Conservation (phyloP, 1,140 invertebrate genomes). For the Stegodyphus mimosarum region DNA sequence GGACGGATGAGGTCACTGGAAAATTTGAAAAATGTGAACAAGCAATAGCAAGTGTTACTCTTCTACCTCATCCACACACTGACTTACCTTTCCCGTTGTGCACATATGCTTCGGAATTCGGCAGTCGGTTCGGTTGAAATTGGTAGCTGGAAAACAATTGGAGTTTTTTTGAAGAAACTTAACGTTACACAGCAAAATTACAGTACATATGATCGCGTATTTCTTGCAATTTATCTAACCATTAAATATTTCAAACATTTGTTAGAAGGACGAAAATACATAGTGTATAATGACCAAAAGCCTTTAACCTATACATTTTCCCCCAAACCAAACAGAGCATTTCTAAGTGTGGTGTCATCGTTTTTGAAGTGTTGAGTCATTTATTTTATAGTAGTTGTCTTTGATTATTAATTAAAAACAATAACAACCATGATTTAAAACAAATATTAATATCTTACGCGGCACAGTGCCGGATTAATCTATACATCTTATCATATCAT, state of each 20-base stretch:
- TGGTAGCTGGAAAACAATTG: slow-evolving; percentile 9
- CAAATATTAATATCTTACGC: no score
- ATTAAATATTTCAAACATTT: slow-evolving; percentile 69
- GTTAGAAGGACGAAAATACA: slow-evolving; percentile 67
- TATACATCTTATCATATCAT: no score
- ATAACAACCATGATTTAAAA: no score
- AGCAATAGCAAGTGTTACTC: slow-evolving; percentile 60
- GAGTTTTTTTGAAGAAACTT: slow-evolving; percentile 68
- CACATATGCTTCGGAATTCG: slow-evolving; percentile 55
- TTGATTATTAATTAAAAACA: no score
- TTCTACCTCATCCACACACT: slow-evolving; percentile 32
- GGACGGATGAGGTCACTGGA: slow-evolving; percentile 57
- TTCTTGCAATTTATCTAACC: slow-evolving; percentile 69
- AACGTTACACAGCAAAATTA: slow-evolving; percentile 66
- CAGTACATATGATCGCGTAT: slow-evolving; percentile 69
- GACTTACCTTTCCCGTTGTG: slow-evolving; percentile 33
- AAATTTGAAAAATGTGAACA: slow-evolving; percentile 68
- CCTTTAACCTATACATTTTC: slow-evolving; percentile 63
- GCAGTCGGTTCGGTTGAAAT: slow-evolving; percentile 37
- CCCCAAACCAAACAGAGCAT: neutral
- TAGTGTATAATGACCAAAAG: slow-evolving; percentile 65
- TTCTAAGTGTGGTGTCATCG: no score
- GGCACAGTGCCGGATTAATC: no score
- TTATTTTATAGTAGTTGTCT: no score
- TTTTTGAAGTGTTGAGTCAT: no score